Percentiles rank a stretch among this genome's conserved stretches.
phyloP scores from a whole-genome alignment of 2,797 vertebrate genomes.

The Okamejei kenojei region DNA sequence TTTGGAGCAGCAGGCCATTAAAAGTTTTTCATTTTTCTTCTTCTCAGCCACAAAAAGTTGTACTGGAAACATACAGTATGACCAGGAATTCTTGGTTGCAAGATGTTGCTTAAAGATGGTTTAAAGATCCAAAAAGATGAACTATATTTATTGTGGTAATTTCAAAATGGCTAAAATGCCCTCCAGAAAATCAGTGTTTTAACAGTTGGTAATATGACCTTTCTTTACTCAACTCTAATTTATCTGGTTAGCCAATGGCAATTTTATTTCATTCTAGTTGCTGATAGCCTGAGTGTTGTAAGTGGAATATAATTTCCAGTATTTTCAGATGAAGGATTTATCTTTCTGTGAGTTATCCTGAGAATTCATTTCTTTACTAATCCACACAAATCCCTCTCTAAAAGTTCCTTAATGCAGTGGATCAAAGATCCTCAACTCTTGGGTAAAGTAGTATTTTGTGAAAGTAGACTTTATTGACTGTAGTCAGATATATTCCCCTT shows the following conservation, averaged over 20 bases:
- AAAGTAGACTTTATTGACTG: neutral
- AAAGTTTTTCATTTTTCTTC: neutral
- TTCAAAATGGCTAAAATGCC: neutral
- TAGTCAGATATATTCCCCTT: neutral
- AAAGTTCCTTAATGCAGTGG: constrained; percentile 5
- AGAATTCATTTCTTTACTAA: neutral
- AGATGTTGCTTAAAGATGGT: neutral
- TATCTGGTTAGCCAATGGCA: neutral
- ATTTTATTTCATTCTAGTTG: neutral
- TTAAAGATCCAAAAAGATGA: neutral
- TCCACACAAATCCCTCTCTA: neutral
- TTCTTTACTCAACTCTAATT: neutral
- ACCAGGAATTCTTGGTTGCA: neutral
- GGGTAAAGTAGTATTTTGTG: neutral
- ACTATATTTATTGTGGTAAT: neutral
- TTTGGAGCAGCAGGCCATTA: neutral
- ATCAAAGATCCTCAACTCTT: neutral
- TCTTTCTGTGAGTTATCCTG: neutral
- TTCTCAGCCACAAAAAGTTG: neutral
- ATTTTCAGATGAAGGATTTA: constrained; percentile 14
- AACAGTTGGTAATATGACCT: neutral
- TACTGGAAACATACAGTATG: neutral
- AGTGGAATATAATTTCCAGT: constrained; percentile 3
- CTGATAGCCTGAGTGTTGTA: neutral
- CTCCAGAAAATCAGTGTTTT: neutral